phyloP scores from a whole-genome alignment of 2,113 vertebrate species.

The Mobula hypostoma region DNA sequence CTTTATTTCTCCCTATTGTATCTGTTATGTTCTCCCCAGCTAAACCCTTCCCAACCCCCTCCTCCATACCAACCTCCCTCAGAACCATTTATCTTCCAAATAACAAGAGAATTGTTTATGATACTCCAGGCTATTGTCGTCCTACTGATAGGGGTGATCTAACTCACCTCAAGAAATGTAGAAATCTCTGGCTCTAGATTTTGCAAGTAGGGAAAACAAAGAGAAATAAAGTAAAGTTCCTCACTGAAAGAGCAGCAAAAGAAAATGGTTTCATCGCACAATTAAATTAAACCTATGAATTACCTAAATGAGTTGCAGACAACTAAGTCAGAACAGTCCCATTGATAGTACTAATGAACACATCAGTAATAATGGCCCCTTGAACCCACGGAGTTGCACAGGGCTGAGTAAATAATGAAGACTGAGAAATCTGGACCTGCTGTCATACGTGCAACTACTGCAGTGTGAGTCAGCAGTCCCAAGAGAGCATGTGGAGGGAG shows the following conservation, averaged over 20 bases:
- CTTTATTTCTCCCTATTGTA: too few species aligned
- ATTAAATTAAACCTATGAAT: background rate
- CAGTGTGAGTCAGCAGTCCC: background rate
- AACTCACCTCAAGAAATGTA: background rate
- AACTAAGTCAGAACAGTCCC: background rate
- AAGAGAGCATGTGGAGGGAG: background rate
- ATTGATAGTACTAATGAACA: background rate
- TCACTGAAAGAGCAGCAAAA: background rate
- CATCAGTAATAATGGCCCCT: background rate
- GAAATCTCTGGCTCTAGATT: background rate
- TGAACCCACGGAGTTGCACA: background rate
- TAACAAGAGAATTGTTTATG: background rate
- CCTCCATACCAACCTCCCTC: too few species aligned
- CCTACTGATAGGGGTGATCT: background rate
- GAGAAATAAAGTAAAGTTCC: background rate
- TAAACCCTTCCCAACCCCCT: too few species aligned
- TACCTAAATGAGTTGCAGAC: background rate
- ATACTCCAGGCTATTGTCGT: background rate
- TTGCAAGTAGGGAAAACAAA: background rate
- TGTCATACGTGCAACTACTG: background rate
- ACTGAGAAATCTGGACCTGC: background rate
- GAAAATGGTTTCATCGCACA: background rate
- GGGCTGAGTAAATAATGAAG: background rate
- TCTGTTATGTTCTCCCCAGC: too few species aligned
- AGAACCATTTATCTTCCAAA: too few species aligned